Percentiles rank a stretch among this genome's conserved stretches.
Evolutionary conservation across 2,113 vertebrate species (phyloP).

Genomic region (Corynorhinus townsendii): DNA sequence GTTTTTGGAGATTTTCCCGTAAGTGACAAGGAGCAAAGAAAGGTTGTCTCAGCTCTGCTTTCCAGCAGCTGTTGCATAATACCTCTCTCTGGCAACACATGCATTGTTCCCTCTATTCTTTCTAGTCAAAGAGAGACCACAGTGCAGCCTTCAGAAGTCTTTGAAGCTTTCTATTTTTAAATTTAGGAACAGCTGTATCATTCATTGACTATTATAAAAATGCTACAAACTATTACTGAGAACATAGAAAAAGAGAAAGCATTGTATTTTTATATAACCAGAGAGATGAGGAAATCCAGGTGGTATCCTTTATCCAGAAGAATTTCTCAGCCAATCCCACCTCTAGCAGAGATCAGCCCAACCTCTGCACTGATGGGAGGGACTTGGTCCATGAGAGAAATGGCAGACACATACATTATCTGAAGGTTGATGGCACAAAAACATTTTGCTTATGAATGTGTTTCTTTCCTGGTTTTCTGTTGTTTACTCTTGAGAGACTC

Average conservation of each 20-base stretch:
- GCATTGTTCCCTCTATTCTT: slow-evolving; percentile 14
- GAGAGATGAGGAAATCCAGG: slow-evolving; percentile 4
- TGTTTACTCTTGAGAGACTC: neutral
- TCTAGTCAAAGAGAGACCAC: slow-evolving; percentile 10
- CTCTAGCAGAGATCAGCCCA: neutral
- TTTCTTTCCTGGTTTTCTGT: neutral
- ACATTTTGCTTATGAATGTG: neutral
- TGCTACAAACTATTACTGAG: neutral
- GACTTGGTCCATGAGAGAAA: neutral
- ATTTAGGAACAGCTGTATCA: neutral
- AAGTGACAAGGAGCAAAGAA: neutral
- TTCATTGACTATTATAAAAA: neutral
- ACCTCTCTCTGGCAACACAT: neutral
- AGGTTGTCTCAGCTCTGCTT: neutral
- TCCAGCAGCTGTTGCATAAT: neutral
- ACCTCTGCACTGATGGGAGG: neutral
- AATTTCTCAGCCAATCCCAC: neutral
- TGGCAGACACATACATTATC: neutral
- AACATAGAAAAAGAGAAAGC: neutral
- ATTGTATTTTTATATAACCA: neutral
- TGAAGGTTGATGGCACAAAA: neutral
- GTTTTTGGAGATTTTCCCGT: neutral
- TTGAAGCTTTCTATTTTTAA: slow-evolving; percentile 33
- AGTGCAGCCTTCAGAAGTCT: neutral
- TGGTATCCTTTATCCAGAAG: neutral